Conservation (phyloP, 2,888 invertebrate species). For the Hetaerina titia region DNA sequence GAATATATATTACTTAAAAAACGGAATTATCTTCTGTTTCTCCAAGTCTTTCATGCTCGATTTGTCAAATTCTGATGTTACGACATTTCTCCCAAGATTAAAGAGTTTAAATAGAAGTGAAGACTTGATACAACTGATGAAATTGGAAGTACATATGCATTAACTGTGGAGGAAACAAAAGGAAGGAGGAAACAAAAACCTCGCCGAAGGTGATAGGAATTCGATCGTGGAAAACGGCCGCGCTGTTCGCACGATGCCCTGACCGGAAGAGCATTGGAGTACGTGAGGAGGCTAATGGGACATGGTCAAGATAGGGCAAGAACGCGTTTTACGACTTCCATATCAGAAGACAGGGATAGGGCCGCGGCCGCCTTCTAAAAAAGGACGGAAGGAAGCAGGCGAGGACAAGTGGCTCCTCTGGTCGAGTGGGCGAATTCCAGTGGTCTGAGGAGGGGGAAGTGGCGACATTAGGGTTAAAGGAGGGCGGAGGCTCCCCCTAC, state of each 20-base stretch:
- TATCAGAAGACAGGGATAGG: not conserved
- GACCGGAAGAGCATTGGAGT: not conserved
- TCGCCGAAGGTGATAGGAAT: not conserved
- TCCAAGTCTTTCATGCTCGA: too few relatives aligned
- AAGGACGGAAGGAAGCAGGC: not conserved
- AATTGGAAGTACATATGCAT: too few relatives aligned
- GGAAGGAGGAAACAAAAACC: not conserved
- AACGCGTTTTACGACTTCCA: not conserved
- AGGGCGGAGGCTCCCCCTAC: not conserved
- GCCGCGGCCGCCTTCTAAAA: not conserved
- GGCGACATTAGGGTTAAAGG: not conserved
- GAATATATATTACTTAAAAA: too few relatives aligned
- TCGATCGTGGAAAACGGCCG: not conserved
- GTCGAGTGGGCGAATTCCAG: not conserved
- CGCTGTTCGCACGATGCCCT: not conserved
- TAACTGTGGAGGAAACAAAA: not conserved
- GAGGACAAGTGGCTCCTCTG: not conserved
- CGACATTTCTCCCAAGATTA: too few relatives aligned
- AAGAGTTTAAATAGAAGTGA: too few relatives aligned
- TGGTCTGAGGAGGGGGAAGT: not conserved
- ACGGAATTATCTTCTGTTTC: too few relatives aligned
- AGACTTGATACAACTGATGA: too few relatives aligned
- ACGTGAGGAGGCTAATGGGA: conserved; percentile 3
- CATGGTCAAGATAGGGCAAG: not conserved
- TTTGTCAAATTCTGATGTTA: too few relatives aligned